A percentile compares a stretch with the other conserved stretches of the same genome.
Conservation (phyloP, 2,797 vertebrate genomes). For the Gymnoscopelus braueri region DNA sequence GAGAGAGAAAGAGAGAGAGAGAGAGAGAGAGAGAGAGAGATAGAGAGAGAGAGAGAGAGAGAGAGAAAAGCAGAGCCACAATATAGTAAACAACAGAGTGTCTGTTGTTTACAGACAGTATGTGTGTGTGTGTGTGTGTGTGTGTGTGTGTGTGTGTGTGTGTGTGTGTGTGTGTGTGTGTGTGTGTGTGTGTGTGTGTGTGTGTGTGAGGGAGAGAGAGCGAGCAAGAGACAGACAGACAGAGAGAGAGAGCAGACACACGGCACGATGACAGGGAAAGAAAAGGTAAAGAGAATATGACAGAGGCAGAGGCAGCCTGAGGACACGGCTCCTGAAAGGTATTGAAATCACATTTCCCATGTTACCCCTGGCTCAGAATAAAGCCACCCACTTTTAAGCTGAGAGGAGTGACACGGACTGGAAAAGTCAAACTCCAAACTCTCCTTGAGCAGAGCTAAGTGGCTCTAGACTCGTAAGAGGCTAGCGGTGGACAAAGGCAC, state of each 20-base stretch:
- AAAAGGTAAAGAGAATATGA: neutral
- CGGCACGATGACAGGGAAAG: neutral
- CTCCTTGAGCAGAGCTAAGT: neutral
- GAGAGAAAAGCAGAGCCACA: neutral
- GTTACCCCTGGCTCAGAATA: conserved; percentile 24
- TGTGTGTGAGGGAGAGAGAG: neutral
- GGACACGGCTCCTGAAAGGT: conserved; percentile 9
- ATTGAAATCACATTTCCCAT: conserved; percentile 23
- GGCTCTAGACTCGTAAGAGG: conserved; percentile 11
- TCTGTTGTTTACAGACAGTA: too few species aligned
- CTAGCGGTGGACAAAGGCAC: conserved; percentile 36
- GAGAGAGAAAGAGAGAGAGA: neutral
- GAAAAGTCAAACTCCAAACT: conserved; percentile 20
- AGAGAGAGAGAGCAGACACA: neutral
- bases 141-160: too few species aligned
- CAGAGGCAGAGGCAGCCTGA: neutral
- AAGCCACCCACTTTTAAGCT: conserved; percentile 17
- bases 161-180: too few species aligned
- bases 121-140: too few species aligned
- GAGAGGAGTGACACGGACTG: conserved; percentile 5
- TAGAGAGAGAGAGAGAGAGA: conserved; percentile 1
- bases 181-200: too few species aligned
- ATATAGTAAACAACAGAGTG: too few species aligned
- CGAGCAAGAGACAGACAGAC: neutral
- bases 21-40: neutral